A percentile compares a stretch with the other conserved stretches of the same genome.
phyloP scores from a whole-genome alignment of 2,113 vertebrate genomes.

The Capreolus pygargus region DNA sequence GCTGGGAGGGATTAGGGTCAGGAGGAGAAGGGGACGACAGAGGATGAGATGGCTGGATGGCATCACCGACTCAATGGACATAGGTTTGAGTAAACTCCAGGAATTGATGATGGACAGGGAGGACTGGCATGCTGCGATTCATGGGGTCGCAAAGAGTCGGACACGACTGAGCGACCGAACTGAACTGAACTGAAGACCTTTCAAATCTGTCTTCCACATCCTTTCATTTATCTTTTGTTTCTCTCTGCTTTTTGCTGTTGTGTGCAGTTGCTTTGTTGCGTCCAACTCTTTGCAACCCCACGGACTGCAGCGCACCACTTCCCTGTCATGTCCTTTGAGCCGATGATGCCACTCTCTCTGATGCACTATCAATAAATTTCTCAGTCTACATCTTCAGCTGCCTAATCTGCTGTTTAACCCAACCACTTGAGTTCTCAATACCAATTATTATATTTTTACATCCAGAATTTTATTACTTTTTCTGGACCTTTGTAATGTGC shows the following conservation, averaged over 20 bases:
- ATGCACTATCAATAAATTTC: not conserved
- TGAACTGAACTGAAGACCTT: not conserved
- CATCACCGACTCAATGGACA: no score
- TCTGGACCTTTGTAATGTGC: not conserved
- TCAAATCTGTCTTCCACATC: not conserved
- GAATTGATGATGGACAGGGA: no score
- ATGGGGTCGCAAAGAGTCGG: no score
- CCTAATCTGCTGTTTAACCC: not conserved
- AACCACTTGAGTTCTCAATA: not conserved
- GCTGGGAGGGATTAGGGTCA: no score
- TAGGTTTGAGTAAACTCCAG: fast-evolving
- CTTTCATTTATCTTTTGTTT: not conserved
- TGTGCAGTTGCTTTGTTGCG: fast-evolving
- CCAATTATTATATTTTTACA: not conserved
- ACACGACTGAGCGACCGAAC: no score
- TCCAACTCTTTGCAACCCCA: not conserved
- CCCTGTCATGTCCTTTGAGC: not conserved
- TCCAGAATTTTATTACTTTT: not conserved
- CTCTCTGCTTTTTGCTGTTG: not conserved
- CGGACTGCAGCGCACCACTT: not conserved
- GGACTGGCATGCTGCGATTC: no score
- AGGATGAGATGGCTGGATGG: no score
- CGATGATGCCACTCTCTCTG: not conserved
- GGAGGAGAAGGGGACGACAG: no score
- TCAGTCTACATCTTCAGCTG: not conserved